Percentiles rank a stretch among this genome's conserved stretches.
Conservation (phyloP, 2,888 invertebrate genomes). For the Fissipunctia ypsillon region DNA sequence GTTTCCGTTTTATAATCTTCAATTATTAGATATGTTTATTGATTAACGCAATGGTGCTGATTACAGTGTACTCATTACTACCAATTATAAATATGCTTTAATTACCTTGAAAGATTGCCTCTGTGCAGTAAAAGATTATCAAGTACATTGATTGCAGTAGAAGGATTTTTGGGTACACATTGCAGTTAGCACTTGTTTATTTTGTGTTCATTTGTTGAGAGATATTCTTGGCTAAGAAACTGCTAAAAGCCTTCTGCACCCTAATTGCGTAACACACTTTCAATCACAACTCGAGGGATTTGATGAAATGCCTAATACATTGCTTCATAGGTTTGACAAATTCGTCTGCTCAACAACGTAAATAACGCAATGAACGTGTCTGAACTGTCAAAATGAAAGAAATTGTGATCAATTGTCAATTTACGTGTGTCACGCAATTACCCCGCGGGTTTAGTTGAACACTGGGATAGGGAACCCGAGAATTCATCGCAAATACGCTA, state of each 20-base stretch:
- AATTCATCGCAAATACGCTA: neutral
- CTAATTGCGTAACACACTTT: too few relatives aligned
- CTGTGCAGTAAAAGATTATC: slow-evolving; percentile 20
- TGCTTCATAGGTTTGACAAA: too few relatives aligned
- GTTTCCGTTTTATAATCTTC: slow-evolving; percentile 5
- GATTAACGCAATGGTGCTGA: slow-evolving; percentile 15
- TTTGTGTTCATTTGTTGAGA: neutral
- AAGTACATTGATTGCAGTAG: neutral
- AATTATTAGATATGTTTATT: neutral
- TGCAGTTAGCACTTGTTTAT: neutral
- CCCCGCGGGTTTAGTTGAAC: neutral
- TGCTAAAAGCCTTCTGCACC: too few relatives aligned
- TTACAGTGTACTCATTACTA: slow-evolving; percentile 25
- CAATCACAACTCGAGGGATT: too few relatives aligned
- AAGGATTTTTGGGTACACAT: neutral
- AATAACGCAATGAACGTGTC: too few relatives aligned
- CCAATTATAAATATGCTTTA: neutral
- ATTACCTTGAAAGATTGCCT: slow-evolving; percentile 37
- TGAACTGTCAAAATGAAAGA: too few relatives aligned
- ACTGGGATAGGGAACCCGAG: neutral
- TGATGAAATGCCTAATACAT: too few relatives aligned
- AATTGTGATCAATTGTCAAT: too few relatives aligned
- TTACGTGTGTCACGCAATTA: too few relatives aligned
- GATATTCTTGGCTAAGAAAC: neutral
- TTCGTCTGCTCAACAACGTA: too few relatives aligned